Base-by-base conservation (phyloP, 1,140 invertebrate genomes). In the Brachionus koreanus region DNA sequence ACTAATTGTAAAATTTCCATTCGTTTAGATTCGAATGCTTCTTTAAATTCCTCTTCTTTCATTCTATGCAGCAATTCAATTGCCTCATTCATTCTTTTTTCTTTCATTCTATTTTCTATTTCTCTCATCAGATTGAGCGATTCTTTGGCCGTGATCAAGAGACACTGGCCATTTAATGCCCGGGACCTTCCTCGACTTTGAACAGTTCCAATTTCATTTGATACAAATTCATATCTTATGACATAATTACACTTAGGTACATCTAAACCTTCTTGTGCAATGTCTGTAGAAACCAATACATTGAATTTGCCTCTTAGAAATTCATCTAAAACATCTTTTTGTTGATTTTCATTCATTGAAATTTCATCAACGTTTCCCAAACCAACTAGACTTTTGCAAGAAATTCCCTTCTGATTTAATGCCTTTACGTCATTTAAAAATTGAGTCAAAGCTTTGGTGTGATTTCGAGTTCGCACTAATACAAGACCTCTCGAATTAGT, bases 161-260 rank as follows among this genome's bases (percentile, higher is more conserved):
- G 25, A 74, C 63, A 63, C 76, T 83, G 46, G 49, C 83, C 82
- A n/a, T 82, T 61, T 35, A 12, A 6, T n/a, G 83, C 83, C 33
- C 83, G 16, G 5, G 83, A 49, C 33, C 83, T 39, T 13, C 83
- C 83, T 10, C 81, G 35, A 63, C 79, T 74, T 72, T 83, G 83
- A 19, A 83, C 83, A 7, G 83, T 74, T 12, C 83, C 83, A 5
- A 83, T 83, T 63, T 83, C 83, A 37, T 83, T 83, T 23, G 75
- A 82, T 23, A 83, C 83, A 57, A 83, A 83, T 29, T 83, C 82
- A 67, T 83, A 83, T 63, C 83, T 33, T n/a, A 83, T 82, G 1
- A 83, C 77, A 52, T 67, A 82, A 46, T 82, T 82, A 82, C 83
- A 83, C 37, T 37, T 42, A 16, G 83, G 79, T 2, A 82, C 49